A percentile compares a stretch with the other conserved stretches of the same genome.
Conservation (phyloP, 2,888 invertebrate species). For the Caenorhabditis doughertyi region DNA sequence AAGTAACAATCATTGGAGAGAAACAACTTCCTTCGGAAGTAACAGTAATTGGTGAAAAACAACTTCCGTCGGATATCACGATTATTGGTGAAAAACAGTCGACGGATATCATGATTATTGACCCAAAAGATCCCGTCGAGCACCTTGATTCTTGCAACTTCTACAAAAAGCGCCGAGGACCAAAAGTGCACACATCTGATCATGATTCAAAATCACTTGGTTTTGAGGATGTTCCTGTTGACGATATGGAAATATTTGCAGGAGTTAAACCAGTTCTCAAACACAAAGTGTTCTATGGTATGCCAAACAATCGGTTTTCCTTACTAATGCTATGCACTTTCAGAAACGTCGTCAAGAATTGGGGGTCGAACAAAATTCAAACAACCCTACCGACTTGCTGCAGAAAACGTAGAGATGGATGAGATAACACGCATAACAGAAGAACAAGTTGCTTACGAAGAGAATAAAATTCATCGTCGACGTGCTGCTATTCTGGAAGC, state of each 20-base stretch:
- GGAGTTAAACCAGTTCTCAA: neutral
- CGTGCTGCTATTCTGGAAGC: neutral
- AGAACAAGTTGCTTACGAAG: conserved; percentile 6
- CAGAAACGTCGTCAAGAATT: neutral
- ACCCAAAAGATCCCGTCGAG: too few relatives aligned
- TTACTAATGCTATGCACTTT: neutral
- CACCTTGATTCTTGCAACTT: too few relatives aligned
- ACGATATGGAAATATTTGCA: neutral
- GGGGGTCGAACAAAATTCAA: neutral
- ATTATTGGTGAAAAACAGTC: too few relatives aligned
- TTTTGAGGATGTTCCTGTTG: neutral
- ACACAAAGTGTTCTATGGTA: conserved; percentile 15
- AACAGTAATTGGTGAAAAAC: too few relatives aligned
- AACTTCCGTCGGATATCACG: too few relatives aligned
- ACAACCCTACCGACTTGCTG: neutral
- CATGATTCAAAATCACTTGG: too few relatives aligned
- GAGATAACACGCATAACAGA: conserved; percentile 15
- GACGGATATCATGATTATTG: too few relatives aligned
- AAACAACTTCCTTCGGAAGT: too few relatives aligned
- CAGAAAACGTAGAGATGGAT: neutral
- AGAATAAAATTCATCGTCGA: conserved; percentile 23
- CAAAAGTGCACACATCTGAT: too few relatives aligned
- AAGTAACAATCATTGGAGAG: too few relatives aligned
- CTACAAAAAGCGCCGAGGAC: too few relatives aligned
- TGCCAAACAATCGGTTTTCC: too few relatives aligned